A percentile compares a stretch with the other conserved stretches of the same genome.
These are phyloP conservation scores for Sanderia malayensis DNA, from an alignment of 30 jellyfish, hydroid and myxozoan species.

Conservation along the genomic window DNA sequence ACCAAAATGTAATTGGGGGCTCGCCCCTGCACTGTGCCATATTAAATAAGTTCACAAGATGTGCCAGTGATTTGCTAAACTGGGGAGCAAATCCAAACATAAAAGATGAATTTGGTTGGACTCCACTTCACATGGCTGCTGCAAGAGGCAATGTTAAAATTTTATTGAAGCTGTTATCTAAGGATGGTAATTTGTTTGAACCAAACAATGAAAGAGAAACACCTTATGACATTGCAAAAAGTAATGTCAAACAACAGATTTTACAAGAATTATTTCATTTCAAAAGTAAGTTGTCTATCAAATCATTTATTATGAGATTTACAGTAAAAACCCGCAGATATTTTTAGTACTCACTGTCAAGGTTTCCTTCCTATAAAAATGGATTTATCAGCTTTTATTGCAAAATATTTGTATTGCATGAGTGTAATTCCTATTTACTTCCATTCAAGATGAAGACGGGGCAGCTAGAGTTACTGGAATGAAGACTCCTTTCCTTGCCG, in stretches of 20 bases:
- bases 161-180: neutral
- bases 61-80: slow-evolving; percentile 2
- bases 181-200: slow-evolving; percentile 23
- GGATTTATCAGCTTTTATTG: too few relatives aligned
- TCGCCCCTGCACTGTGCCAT: slow-evolving; percentile 39
- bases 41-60: neutral
- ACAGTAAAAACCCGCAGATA: too few relatives aligned
- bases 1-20: neutral
- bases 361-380: too few relatives aligned
- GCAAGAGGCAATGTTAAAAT: neutral
- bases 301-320: too few relatives aligned
- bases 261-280: neutral
- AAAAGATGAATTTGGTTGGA: slow-evolving; percentile 19
- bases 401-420: too few relatives aligned
- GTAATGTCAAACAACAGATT: neutral
- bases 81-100: slow-evolving; percentile 35
- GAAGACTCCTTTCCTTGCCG: neutral
- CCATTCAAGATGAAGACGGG: too few relatives aligned
- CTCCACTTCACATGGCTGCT: slow-evolving; percentile 29
- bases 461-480: neutral
- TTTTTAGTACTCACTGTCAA: too few relatives aligned
- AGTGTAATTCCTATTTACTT: too few relatives aligned
- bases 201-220: neutral
- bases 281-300: slow-evolving; percentile 21
- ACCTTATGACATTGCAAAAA: slow-evolving; percentile 15